A percentile compares a stretch with the other conserved stretches of the same genome.
Conservation (phyloP, 2,888 invertebrate genomes). For the Bombylius major region DNA sequence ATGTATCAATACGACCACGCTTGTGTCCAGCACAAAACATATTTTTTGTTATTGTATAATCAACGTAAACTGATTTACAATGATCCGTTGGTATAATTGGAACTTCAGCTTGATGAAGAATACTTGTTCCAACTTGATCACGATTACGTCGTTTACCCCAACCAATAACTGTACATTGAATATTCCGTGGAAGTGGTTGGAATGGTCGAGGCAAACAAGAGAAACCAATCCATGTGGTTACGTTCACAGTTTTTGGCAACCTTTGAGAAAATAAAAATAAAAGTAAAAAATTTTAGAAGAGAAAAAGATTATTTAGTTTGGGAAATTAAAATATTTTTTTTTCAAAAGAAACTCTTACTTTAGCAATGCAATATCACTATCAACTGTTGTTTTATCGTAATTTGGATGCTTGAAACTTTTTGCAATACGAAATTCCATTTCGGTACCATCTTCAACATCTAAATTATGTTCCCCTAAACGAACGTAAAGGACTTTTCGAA, state of each 20-base stretch:
- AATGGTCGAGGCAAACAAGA: conserved; percentile 71
- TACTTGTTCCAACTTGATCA: conserved; percentile 67
- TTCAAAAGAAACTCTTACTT: conserved; percentile 35
- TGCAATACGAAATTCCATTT: conserved; percentile 60
- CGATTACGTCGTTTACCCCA: conserved; percentile 78
- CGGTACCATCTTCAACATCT: conserved; percentile 57
- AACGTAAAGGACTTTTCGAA: conserved; percentile 60
- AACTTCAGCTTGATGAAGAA: conserved; percentile 79
- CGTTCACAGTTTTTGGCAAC: conserved; percentile 28
- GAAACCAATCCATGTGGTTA: conserved; percentile 41
- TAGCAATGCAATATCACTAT: conserved; percentile 83
- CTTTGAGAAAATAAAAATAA: conserved; percentile 16
- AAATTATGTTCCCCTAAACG: conserved; percentile 80
- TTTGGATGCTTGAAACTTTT: conserved; percentile 69
- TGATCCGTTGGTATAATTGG: conserved; percentile 69
- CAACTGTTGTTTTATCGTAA: conserved; percentile 79
- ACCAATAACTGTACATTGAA: conserved; percentile 72
- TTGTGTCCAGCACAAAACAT: conserved; percentile 88
- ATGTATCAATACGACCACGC: conserved; percentile 75
- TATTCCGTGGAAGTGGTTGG: conserved; percentile 51
- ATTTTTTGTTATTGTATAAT: conserved; percentile 73
- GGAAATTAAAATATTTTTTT: no score
- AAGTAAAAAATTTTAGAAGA: background rate
- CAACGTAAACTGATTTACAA: conserved; percentile 71
- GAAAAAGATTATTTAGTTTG: background rate